These are phyloP conservation scores for Sinhomidia bicolor DNA, from an alignment of 2,888 invertebrate genomes.

Conservation along the genomic window DNA sequence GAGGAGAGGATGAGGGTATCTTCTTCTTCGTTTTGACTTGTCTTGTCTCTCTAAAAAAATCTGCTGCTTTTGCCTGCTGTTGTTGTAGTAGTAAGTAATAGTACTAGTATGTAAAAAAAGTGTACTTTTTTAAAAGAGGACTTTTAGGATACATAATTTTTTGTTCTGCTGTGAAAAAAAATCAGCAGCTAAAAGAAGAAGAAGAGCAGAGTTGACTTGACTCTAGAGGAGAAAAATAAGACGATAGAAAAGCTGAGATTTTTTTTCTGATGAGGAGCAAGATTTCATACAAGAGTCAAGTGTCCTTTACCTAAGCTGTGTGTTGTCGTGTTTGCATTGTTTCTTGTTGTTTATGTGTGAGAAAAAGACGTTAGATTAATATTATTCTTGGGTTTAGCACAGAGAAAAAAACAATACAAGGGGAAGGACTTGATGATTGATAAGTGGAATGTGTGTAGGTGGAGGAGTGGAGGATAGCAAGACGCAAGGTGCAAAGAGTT, in stretches of 20 bases:
- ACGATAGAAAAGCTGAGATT: neutral
- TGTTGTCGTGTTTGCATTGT: neutral
- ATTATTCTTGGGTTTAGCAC: too few relatives aligned
- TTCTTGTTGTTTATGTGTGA: neutral
- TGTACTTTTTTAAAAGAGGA: neutral
- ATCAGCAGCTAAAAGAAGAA: neutral
- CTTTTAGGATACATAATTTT: neutral
- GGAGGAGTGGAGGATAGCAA: neutral
- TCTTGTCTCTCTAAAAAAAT: neutral
- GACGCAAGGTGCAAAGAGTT: neutral
- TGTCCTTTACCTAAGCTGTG: neutral
- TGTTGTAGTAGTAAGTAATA: neutral
- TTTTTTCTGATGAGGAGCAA: neutral
- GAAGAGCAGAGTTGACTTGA: neutral
- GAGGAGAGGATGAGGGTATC: conserved; percentile 29
- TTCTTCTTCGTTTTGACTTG: neutral
- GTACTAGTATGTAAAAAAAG: neutral
- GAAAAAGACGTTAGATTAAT: neutral
- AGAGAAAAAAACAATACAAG: neutral
- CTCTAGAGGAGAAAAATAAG: neutral
- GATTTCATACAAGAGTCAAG: conserved; percentile 1
- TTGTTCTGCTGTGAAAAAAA: neutral
- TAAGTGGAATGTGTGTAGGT: neutral
- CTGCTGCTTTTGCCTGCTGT: neutral
- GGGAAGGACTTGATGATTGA: neutral